phyloP scores from a whole-genome alignment of 2,888 invertebrate genomes.

The Scrobipalpa costella region DNA sequence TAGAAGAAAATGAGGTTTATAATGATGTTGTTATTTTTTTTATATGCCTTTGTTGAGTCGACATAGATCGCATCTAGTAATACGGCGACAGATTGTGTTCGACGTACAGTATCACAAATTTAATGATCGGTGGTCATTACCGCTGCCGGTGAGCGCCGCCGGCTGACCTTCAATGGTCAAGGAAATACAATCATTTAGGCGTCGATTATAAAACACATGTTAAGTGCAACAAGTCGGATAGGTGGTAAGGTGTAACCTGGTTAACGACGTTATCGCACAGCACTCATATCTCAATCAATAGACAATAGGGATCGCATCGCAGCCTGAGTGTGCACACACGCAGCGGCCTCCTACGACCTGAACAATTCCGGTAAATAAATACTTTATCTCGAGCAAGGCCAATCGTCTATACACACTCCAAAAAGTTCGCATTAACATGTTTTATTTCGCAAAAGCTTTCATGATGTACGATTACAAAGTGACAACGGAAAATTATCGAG shows the following conservation, averaged over 20 bases:
- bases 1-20: constrained; percentile 16
- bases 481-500: constrained; percentile 39
- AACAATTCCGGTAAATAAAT: constrained; percentile 4
- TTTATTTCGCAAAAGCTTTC: constrained; percentile 60
- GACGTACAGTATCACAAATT: constrained; percentile 33
- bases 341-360: constrained; percentile 1
- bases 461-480: constrained; percentile 31
- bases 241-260: not conserved
- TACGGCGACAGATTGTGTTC: not conserved
- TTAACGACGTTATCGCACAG: constrained; percentile 65
- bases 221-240: constrained; percentile 48
- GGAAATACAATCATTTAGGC: constrained; percentile 71
- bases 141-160: constrained; percentile 62
- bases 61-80: not conserved
- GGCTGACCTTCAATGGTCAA: constrained; percentile 73
- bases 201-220: constrained; percentile 61
- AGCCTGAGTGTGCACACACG: constrained; percentile 40
- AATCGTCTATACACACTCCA: constrained; percentile 37
- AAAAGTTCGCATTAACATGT: constrained; percentile 51
- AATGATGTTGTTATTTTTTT: constrained; percentile 22
- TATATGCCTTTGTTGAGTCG: constrained; percentile 1
- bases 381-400: not conserved
- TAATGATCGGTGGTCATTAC: constrained; percentile 51
- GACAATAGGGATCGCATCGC: constrained; percentile 61
- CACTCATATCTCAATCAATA: constrained; percentile 40